These are phyloP conservation scores for Rhabdomys dilectus DNA, from an alignment of 2,113 vertebrate genomes.

Conservation along the genomic window DNA sequence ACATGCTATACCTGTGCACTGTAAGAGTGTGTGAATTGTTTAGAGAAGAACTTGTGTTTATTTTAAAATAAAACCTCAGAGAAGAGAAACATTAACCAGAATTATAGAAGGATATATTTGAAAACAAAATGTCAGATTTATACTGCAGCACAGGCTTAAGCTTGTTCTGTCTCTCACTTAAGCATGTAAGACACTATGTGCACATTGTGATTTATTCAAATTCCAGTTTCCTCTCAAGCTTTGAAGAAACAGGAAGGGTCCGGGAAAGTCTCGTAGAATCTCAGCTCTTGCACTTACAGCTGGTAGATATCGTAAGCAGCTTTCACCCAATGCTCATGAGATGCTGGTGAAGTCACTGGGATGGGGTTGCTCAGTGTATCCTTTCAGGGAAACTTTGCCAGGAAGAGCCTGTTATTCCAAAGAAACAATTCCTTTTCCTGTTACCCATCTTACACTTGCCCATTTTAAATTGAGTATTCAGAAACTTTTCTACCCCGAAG, in stretches of 20 bases:
- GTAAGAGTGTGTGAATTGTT: neutral
- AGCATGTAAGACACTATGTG: slow-evolving; percentile 1
- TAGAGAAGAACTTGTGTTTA: neutral
- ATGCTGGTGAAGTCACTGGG: neutral
- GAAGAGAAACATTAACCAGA: neutral
- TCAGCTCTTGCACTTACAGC: neutral
- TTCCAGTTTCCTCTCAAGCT: slow-evolving; percentile 21
- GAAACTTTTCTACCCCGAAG: slow-evolving; percentile 25
- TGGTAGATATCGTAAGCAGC: neutral
- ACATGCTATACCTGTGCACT: neutral
- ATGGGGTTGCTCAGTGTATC: neutral
- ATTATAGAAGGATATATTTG: neutral
- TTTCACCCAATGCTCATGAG: neutral
- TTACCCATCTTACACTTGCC: neutral
- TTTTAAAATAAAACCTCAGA: slow-evolving; percentile 16
- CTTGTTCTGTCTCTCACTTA: neutral
- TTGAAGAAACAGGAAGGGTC: slow-evolving; percentile 23
- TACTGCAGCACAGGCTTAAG: neutral
- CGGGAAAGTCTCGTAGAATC: neutral
- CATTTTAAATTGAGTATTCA: neutral
- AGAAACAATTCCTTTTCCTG: neutral
- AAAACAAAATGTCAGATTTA: neutral
- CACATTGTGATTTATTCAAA: neutral
- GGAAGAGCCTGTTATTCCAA: neutral
- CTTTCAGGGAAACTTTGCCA: neutral